Base-by-base conservation (phyloP, 2,888 invertebrate species). In the Falcaria lacertinaria region DNA sequence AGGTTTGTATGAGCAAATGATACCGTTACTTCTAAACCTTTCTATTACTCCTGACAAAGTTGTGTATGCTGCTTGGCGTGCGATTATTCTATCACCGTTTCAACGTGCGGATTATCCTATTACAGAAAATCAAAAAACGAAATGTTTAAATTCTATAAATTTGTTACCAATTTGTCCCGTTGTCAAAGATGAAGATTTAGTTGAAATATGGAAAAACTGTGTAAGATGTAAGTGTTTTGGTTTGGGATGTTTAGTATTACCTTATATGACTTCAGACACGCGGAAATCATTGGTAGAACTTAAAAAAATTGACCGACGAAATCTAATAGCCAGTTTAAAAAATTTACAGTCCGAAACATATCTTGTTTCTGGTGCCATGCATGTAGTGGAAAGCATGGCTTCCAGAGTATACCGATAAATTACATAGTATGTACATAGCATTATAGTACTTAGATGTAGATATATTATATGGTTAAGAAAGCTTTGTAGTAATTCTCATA, bases 171-270 rank as follows among this genome's bases (percentile, higher is more conserved):
- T 83, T 28, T 90, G 89, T 53, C 86, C 89, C 33, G 66, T 83
- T 33, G 74, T 86, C 34, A 83, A 80, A 60, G 86, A 87, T 60
- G 81, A 84, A 45, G 89, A 89, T 58, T 69, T 90, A 46, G 63
- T 79, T 43, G 82, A 83, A 60, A 81, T 90, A 55, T 90, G 89
- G 89, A 84, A 80, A 55, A 78, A 89, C 57, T 88, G 88, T 61
- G 55, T 90, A 6, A 74, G 87, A 47, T 82, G 82, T 50, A 88
- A 87, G 64, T 79, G 78, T 45, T 69, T 75, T 48, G 88, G 88
- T 33, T 60, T 90, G 42, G 90, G 86, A 33, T 86, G 87, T 54
- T 70, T 89, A 57, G 63, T 88, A 47, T 64, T 90, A 57, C 90
- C 90, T 8, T 89, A 89, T 44, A 83, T 89, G 74, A 79, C 81